These are phyloP conservation scores for Alcedo atthis DNA, from an alignment of 2,797 vertebrate species.

Conservation along the genomic window DNA sequence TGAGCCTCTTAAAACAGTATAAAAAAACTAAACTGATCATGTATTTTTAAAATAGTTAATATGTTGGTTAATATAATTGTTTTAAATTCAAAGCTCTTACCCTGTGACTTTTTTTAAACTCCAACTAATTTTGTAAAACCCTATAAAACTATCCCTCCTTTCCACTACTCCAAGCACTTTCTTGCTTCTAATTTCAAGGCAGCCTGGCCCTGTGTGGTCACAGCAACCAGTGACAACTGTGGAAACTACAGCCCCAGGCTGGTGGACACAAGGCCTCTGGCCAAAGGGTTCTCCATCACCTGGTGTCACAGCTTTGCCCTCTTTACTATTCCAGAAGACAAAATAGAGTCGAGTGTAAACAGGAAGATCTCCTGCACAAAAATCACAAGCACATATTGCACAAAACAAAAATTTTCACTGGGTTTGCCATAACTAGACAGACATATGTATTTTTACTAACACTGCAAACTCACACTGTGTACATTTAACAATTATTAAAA, in stretches of 20 bases:
- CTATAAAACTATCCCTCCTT: background rate
- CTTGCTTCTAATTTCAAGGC: background rate
- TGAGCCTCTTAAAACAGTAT: background rate
- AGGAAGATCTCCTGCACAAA: background rate
- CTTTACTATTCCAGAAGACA: background rate
- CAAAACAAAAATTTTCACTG: background rate
- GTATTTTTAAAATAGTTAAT: background rate
- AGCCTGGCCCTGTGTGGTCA: fast-evolving
- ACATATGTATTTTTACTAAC: background rate
- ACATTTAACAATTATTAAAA: background rate
- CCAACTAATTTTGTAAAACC: background rate
- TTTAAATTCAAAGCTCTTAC: background rate
- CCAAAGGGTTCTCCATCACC: background rate
- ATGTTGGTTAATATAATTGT: background rate
- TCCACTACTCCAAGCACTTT: background rate
- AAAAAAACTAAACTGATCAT: background rate
- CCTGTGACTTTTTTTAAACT: background rate
- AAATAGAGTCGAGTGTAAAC: background rate
- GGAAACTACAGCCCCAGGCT: fast-evolving
- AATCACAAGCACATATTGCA: background rate
- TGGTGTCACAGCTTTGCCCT: background rate
- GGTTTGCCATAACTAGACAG: background rate
- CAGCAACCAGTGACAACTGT: background rate
- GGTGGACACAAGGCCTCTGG: background rate
- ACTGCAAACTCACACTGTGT: fast-evolving